Evolutionary conservation across 2,888 invertebrate species (phyloP), one percentile per base, ranked within the genome.

Genomic region (Plebejus anna): DNA sequence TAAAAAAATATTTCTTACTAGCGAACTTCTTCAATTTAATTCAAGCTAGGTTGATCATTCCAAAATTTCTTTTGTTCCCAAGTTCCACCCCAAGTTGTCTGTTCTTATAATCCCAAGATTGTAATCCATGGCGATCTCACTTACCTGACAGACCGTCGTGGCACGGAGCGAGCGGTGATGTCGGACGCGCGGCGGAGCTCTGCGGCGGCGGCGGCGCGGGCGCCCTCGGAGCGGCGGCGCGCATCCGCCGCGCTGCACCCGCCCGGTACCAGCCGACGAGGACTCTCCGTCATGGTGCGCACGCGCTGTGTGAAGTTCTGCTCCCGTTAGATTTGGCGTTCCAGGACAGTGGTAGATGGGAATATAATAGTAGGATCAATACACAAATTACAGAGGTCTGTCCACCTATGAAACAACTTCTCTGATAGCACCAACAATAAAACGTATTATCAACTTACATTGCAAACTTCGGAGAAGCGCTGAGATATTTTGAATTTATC

Each of bases 401-500:
- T 22, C 22, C 22, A 22, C 22, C 22, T 22, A 22, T 22, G 22
- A 22, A 22, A 22, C 22, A 22, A 22, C 22, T 22, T 22, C 22
- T 22, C 22, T 22, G 22, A 22, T 22, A 22, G 22, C 22, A 22
- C 22, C 22, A 61, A 42, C 7, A 4, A 70, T 32, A 73, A 57
- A 59, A 47, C 76, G 38, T 11, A 78, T 13, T 78, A 75, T 42
- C 75, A n/a, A 71, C 75, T 79, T 75, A 78, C 77, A 78, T 81
- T 78, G 79, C 84, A 81, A 82, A 93, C 94, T 85, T 94, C 94
- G 13, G 92, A 90, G 82, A 94, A 93, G 77, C 89, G 84, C 79
- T 94, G 92, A 11, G 93, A 91, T 83, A 94, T 89, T 82, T 92
- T 92, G 80, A 92, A 93, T 80, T 93, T 93, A 76, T 93, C 91